phyloP scores from a whole-genome alignment of 1,140 invertebrate species.

The Ladona fulva region DNA sequence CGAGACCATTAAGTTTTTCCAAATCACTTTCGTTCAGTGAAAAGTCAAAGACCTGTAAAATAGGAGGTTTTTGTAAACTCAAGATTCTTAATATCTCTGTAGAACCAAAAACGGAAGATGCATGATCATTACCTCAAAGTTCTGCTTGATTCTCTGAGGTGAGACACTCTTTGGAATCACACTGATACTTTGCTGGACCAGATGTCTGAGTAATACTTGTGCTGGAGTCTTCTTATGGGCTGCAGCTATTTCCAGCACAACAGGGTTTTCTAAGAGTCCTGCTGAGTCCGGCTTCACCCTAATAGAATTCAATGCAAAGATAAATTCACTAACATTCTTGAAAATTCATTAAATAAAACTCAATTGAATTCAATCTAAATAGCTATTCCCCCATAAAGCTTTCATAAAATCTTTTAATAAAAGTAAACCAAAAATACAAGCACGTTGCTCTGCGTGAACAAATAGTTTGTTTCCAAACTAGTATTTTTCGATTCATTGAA shows the following conservation, averaged over 20 bases:
- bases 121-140: slow-evolving; percentile 33
- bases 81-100: too few relatives aligned
- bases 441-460: too few relatives aligned
- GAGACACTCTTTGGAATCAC: slow-evolving; percentile 81
- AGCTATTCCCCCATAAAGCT: too few relatives aligned
- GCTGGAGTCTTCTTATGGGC: slow-evolving; percentile 60
- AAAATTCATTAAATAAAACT: too few relatives aligned
- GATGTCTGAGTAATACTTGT: slow-evolving; percentile 67
- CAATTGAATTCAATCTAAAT: too few relatives aligned
- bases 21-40: slow-evolving; percentile 43
- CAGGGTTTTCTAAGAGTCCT: slow-evolving; percentile 45
- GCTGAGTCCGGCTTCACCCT: neutral
- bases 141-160: slow-evolving; percentile 54
- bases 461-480: too few relatives aligned
- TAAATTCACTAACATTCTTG: too few relatives aligned
- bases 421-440: too few relatives aligned
- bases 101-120: neutral
- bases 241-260: slow-evolving; percentile 56
- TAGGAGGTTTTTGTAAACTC: too few relatives aligned
- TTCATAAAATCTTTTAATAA: too few relatives aligned
- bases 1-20: slow-evolving; percentile 39
- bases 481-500: too few relatives aligned
- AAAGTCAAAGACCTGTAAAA: slow-evolving; percentile 44
- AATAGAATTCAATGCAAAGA: too few relatives aligned
- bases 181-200: slow-evolving; percentile 58